phyloP scores from a whole-genome alignment of 2,888 invertebrate species.

The Lepidonotus clava region DNA sequence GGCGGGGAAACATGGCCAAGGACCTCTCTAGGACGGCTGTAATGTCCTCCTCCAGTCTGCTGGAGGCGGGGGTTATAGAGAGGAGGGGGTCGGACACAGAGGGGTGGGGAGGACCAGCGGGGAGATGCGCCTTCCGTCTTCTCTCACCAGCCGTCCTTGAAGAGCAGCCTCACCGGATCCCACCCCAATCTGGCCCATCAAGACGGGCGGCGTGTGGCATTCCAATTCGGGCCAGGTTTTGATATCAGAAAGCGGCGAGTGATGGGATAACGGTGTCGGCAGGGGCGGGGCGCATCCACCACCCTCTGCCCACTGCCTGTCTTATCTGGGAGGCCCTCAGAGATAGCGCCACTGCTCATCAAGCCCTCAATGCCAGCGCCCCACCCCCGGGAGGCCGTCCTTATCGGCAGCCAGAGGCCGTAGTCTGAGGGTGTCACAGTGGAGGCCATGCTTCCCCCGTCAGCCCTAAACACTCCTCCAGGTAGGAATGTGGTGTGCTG shows the following conservation, averaged over 20 bases:
- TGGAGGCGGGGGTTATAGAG: not conserved
- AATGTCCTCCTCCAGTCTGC: not conserved
- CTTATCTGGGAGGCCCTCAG: not conserved
- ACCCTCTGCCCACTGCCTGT: not conserved
- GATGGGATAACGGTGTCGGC: constrained; percentile 35
- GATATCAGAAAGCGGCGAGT: constrained; percentile 8
- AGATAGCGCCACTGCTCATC: not conserved
- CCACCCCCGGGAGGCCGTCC: too few species aligned
- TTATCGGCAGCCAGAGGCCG: too few species aligned
- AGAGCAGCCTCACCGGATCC: not conserved
- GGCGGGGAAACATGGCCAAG: not conserved
- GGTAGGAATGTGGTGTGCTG: too few species aligned
- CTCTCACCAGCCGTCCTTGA: not conserved
- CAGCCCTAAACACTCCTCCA: too few species aligned
- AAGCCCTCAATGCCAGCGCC: too few species aligned
- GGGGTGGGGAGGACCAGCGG: not conserved
- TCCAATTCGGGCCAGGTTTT: not conserved
- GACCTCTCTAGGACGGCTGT: not conserved
- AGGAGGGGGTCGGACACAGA: not conserved
- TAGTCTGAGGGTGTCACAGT: too few species aligned
- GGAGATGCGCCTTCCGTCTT: not conserved
- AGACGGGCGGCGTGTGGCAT: not conserved
- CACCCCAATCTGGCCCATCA: not conserved
- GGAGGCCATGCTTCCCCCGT: too few species aligned
- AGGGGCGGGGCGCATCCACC: too few species aligned